Conservation (phyloP, 2,888 invertebrate genomes). For the Lissonota sp. region DNA sequence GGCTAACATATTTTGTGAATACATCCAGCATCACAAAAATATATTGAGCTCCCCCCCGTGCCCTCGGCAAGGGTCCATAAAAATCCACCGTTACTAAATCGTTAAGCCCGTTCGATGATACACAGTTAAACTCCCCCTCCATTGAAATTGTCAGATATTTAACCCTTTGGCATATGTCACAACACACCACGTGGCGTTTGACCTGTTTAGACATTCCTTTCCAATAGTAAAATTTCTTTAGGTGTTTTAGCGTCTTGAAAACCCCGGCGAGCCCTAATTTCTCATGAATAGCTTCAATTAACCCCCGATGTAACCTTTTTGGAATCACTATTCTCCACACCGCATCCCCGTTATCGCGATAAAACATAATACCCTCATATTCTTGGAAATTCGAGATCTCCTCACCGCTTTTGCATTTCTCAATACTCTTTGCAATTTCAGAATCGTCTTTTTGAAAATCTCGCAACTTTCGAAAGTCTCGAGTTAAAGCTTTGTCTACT, state of each 20-base stretch:
- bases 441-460: background rate
- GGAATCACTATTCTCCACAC: conserved; percentile 41
- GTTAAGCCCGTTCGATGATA: conserved; percentile 24
- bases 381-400: background rate
- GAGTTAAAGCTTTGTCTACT: background rate
- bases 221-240: conserved; percentile 50
- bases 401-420: background rate
- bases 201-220: conserved; percentile 7
- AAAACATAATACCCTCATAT: conserved; percentile 39
- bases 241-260: conserved; percentile 40
- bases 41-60: conserved; percentile 52
- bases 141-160: conserved; percentile 41
- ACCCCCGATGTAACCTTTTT: background rate
- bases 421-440: background rate
- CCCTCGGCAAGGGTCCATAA: conserved; percentile 56
- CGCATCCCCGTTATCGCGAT: background rate
- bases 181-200: conserved; percentile 35
- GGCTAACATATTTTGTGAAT: conserved; percentile 43
- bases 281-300: conserved; percentile 47
- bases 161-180: conserved; percentile 56
- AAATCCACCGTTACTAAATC: conserved; percentile 57
- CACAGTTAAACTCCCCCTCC: conserved; percentile 43
- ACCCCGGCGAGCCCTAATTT: conserved; percentile 53
- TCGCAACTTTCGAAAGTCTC: background rate
- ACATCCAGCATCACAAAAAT: conserved; percentile 48